Conservation (phyloP, 2,888 invertebrate species). For the Altica lythri region DNA sequence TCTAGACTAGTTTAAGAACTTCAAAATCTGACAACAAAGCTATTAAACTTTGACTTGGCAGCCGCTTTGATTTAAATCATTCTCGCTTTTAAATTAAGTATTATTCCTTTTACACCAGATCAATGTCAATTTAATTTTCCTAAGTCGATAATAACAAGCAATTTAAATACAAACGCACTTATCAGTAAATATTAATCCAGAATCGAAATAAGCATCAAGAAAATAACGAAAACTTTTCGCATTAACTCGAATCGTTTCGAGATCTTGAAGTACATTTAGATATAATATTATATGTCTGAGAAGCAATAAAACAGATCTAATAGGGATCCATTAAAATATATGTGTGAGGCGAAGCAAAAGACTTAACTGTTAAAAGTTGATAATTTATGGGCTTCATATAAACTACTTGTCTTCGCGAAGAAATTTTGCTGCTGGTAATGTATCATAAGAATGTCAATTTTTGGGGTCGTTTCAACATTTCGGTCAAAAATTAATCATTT, state of each 20-base stretch:
- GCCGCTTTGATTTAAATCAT: slow-evolving; percentile 8
- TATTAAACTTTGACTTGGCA: slow-evolving; percentile 23
- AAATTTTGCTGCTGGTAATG: slow-evolving; percentile 42
- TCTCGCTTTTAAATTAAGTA: too few species aligned
- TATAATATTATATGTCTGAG: slow-evolving; percentile 26
- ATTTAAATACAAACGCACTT: not conserved
- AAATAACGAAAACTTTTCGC: slow-evolving; percentile 20
- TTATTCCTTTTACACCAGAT: too few species aligned
- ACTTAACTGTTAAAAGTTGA: slow-evolving; percentile 49
- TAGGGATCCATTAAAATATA: slow-evolving; percentile 43
- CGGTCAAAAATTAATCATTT: slow-evolving; percentile 16
- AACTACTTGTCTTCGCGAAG: slow-evolving; percentile 46
- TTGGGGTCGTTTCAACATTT: slow-evolving; percentile 17
- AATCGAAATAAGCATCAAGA: slow-evolving; percentile 5
- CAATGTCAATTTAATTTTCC: too few species aligned
- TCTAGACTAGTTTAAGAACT: slow-evolving; percentile 23
- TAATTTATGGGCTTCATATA: slow-evolving; percentile 48
- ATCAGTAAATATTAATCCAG: slow-evolving; percentile 9
- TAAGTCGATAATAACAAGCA: too few species aligned
- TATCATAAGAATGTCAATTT: slow-evolving; percentile 34
- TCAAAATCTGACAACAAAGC: slow-evolving; percentile 27
- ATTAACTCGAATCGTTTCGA: slow-evolving; percentile 15
- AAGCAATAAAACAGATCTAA: slow-evolving; percentile 43
- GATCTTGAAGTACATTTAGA: slow-evolving; percentile 19
- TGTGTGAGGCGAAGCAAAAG: slow-evolving; percentile 41